These are phyloP conservation scores for Rhynchophorus ferrugineus DNA, from an alignment of 1,140 invertebrate species.

Conservation along the genomic window DNA sequence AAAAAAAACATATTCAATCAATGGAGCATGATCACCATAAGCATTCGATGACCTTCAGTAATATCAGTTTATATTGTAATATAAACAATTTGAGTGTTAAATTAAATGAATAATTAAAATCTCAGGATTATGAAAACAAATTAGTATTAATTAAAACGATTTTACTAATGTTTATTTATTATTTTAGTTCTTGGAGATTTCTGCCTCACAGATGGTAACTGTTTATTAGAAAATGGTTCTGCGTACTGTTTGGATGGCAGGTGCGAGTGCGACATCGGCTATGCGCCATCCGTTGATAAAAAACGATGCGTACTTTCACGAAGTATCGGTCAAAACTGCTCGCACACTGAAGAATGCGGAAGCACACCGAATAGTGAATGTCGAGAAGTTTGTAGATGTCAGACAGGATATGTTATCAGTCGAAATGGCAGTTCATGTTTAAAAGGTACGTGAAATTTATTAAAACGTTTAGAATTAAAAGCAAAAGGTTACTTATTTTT, in stretches of 20 bases:
- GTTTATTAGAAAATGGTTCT: conserved; percentile 19
- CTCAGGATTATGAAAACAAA: no score
- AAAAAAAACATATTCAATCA: no score
- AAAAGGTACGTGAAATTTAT: conserved; percentile 20
- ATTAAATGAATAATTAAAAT: no score
- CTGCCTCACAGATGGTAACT: conserved; percentile 21
- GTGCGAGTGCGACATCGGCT: conserved; percentile 20
- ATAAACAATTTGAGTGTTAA: no score
- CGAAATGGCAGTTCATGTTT: conserved; percentile 21
- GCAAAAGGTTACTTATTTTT: not conserved
- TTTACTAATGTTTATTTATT: no score
- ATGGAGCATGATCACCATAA: no score
- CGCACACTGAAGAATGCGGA: conserved; percentile 20
- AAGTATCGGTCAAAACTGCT: conserved; percentile 22
- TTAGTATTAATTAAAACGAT: no score
- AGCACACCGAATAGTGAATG: conserved; percentile 17
- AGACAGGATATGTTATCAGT: conserved; percentile 17
- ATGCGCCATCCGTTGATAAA: conserved; percentile 17
- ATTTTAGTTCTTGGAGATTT: conserved; percentile 22
- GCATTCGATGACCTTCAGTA: no score
- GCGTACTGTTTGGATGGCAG: conserved; percentile 20
- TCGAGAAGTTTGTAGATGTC: conserved; percentile 22
- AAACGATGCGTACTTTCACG: conserved; percentile 15
- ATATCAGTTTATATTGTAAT: no score
- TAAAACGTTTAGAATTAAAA: not conserved